These are phyloP conservation scores for Neria commutata DNA, from an alignment of 2,888 invertebrate genomes.

Conservation along the genomic window DNA sequence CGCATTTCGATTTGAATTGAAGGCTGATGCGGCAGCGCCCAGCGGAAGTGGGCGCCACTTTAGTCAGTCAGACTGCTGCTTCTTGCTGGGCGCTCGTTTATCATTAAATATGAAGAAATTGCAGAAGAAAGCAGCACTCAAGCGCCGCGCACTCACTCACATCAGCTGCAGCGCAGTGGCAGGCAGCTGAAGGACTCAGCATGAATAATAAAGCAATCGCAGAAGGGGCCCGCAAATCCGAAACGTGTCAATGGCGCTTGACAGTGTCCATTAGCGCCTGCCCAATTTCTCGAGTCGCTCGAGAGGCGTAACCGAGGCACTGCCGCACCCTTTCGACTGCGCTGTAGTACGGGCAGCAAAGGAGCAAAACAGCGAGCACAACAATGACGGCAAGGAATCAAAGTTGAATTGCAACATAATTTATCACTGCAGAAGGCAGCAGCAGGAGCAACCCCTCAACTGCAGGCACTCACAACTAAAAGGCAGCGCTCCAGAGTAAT, in stretches of 20 bases:
- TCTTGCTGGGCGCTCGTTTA: conserved; percentile 27
- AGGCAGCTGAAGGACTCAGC: background rate
- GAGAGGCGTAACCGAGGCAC: background rate
- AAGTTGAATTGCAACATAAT: conserved; percentile 36
- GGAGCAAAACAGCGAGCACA: background rate
- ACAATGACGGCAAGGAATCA: conserved; percentile 15
- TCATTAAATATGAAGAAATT: conserved; percentile 31
- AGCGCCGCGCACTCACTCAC: too few relatives aligned
- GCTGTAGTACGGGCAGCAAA: background rate
- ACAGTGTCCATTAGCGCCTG: conserved; percentile 32
- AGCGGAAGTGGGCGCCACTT: background rate
- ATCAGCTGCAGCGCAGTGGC: too few relatives aligned
- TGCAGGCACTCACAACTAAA: too few relatives aligned
- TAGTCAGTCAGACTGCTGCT: too few relatives aligned
- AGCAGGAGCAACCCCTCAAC: too few relatives aligned
- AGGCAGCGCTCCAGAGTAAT: background rate
- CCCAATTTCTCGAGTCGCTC: background rate
- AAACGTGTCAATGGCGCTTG: conserved; percentile 32
- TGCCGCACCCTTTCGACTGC: background rate
- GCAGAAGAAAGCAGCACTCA: conserved; percentile 22
- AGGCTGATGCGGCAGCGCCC: background rate
- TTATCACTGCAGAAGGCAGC: conserved; percentile 33
- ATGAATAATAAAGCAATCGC: conserved; percentile 1
- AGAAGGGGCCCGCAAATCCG: conserved; percentile 23
- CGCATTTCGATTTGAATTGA: background rate